Evolutionary conservation across 2,113 vertebrate species (phyloP), one percentile per base, ranked within the genome.

Genomic region (Pachycephala philippinensis): DNA sequence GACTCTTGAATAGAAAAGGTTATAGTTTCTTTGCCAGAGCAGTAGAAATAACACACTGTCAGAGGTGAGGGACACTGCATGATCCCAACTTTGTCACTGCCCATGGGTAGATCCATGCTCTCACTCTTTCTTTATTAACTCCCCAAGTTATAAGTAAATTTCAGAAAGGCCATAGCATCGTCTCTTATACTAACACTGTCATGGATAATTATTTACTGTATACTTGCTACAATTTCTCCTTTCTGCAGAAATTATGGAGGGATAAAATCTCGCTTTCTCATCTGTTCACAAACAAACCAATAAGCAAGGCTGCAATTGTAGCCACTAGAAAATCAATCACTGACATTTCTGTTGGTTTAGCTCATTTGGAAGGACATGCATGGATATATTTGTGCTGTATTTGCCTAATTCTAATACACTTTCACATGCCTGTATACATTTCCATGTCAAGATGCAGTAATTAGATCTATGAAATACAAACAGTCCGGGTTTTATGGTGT

Each of bases 381-480:
- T 14, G 56, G 87, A 93, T 83, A 60, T 68, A 61, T 89, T 84
- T 82, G 65, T 71, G 45, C 37, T 86, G 16, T 61, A 77, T 97
- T 93, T 94, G 79, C 71, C 85, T 95, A 81, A 95, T 95, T 95
- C 74, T 75, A 90, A 95, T 85, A 94, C 17, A 66, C 66, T 70
- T 80, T 70, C 90, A 77, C 3, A 1, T 92, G 79, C 54, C 44
- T 86, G 75, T 86, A 70, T 77, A 63, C 44, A 64, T 92, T 90
- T 76, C 44, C 35, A 61, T 64, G 60, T 84, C 82, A 91, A 88
- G 90, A 69, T n/a, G 47, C 27, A 84, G 83, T 91, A 93, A 96
- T 89, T 95, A 96, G 57, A 87, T 85, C 80, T 85, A 57, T 60
- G 70, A 89, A 93, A 94, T 91, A 93, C 70, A 95, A 93, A 96